Evolutionary conservation across 2,888 invertebrate species (phyloP).

Genomic region (Napeogenes sylphis): DNA sequence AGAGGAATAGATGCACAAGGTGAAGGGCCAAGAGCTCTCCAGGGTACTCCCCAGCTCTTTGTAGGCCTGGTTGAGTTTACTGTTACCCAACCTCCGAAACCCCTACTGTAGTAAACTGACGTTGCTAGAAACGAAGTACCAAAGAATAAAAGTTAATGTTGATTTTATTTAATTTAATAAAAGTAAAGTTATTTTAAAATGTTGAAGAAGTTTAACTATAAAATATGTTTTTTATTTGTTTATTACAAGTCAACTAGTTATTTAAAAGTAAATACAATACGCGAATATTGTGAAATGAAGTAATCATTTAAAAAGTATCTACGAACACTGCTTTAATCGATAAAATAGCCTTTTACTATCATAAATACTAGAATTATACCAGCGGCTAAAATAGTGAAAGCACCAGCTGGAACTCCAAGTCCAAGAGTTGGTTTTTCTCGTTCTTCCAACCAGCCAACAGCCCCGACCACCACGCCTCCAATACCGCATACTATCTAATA

Average conservation of each 20-base stretch:
- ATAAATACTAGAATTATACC: constrained; percentile 40
- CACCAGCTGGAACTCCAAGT: constrained; percentile 76
- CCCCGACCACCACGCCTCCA: constrained; percentile 75
- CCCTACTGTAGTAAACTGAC: constrained; percentile 71
- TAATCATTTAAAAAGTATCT: too few species aligned
- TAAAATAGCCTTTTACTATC: too few species aligned
- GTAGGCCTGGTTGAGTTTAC: constrained; percentile 49
- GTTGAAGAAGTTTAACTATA: neutral
- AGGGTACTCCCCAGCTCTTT: constrained; percentile 60
- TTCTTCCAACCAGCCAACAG: constrained; percentile 78
- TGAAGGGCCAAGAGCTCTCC: constrained; percentile 68
- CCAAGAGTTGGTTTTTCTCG: constrained; percentile 70
- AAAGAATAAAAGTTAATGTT: constrained; percentile 4
- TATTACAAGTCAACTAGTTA: neutral
- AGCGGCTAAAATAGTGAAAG: constrained; percentile 74
- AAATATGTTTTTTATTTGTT: neutral
- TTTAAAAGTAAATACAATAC: too few species aligned
- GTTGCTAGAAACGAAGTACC: constrained; percentile 44
- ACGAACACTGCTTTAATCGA: too few species aligned
- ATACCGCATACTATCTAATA: constrained; percentile 78
- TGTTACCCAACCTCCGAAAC: constrained; percentile 69
- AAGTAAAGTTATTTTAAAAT: too few species aligned
- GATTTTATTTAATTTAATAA: too few species aligned
- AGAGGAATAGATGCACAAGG: constrained; percentile 66
- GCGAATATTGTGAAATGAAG: too few species aligned